A percentile compares a stretch with the other conserved stretches of the same genome.
These are phyloP conservation scores for Carcinoscorpius rotundicauda DNA, from an alignment of 1,140 invertebrate species.

Conservation along the genomic window DNA sequence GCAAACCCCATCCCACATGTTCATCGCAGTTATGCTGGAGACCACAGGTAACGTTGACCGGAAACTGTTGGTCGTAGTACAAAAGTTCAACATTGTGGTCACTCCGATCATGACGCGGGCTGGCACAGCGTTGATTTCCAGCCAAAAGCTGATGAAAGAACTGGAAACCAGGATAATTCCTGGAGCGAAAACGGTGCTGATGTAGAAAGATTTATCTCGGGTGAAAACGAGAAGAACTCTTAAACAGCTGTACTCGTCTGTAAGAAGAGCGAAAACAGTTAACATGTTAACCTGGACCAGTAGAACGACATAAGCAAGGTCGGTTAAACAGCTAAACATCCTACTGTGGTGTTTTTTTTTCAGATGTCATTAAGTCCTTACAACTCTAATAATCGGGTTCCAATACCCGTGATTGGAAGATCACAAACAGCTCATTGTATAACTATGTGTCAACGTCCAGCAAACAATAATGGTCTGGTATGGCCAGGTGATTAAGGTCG, in stretches of 20 bases:
- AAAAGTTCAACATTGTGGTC: conserved; percentile 94
- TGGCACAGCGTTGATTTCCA: conserved; percentile 90
- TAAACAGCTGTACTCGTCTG: conserved; percentile 89
- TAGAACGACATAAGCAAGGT: not conserved
- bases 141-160: conserved; percentile 87
- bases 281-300: not conserved
- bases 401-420: too few relatives aligned
- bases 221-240: conserved; percentile 82
- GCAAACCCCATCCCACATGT: conserved; percentile 88
- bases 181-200: conserved; percentile 88
- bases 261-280: conserved; percentile 24
- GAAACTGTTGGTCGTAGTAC: conserved; percentile 55
- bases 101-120: conserved; percentile 66
- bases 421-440: too few relatives aligned
- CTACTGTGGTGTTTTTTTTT: not conserved
- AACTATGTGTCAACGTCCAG: too few relatives aligned
- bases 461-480: too few relatives aligned
- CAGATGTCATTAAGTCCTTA: too few relatives aligned
- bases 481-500: too few relatives aligned
- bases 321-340: not conserved
- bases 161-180: conserved; percentile 87
- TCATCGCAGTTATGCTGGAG: conserved; percentile 85
- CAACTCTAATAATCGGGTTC: too few relatives aligned
- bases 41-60: conserved; percentile 68
- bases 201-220: conserved; percentile 85